Conservation (phyloP, 2,888 invertebrate species). For the Allolobophora icterica region DNA sequence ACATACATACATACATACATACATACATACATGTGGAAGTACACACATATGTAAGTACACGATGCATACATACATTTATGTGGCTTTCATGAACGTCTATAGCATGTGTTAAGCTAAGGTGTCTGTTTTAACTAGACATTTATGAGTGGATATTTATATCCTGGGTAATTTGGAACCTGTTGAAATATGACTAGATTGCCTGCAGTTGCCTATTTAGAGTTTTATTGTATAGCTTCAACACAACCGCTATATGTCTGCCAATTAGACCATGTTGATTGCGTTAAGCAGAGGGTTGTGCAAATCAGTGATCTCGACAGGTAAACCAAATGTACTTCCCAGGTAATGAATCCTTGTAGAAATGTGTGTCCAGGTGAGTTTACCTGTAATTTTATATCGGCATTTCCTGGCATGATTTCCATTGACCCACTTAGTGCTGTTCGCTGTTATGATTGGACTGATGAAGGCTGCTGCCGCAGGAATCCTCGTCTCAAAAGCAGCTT, state of each 20-base stretch:
- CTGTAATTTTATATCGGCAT: not conserved
- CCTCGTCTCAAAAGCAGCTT: not conserved
- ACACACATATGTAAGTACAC: too few species aligned
- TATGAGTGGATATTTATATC: not conserved
- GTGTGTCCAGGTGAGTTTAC: not conserved
- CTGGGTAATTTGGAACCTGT: not conserved
- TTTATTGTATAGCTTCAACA: not conserved
- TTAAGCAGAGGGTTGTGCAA: not conserved
- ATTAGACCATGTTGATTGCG: not conserved
- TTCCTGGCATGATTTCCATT: not conserved
- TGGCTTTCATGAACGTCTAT: not conserved
- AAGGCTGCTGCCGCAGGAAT: not conserved
- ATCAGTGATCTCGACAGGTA: not conserved
- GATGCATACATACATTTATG: not conserved
- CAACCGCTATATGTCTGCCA: not conserved
- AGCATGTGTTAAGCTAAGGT: not conserved
- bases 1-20: too few species aligned
- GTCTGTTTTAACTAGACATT: not conserved
- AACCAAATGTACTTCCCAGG: not conserved
- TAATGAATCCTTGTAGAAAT: not conserved
- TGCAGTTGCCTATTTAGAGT: not conserved
- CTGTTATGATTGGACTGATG: not conserved
- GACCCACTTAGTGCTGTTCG: not conserved
- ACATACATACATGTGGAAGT: too few species aligned
- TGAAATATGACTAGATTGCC: not conserved